Base-by-base conservation (phyloP, 2,113 vertebrate genomes). In the Emydura subglobosa region DNA sequence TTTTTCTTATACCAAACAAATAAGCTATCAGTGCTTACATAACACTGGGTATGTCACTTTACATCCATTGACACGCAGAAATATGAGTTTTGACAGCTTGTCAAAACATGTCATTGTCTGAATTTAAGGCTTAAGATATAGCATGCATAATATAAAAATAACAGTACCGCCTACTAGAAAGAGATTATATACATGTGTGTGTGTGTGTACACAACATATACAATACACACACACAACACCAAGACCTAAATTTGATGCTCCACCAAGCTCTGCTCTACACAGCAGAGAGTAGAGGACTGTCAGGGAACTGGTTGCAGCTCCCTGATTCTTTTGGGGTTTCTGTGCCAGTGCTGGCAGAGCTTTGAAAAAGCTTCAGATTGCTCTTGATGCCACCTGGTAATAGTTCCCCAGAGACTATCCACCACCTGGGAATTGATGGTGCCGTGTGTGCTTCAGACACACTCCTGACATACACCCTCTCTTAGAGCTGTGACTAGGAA, bases 11-110 rank as follows among this genome's bases (percentile, higher is more conserved):
- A 51, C 57, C 79, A 92, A 83, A n/a, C 47, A 49, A 54, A 83
- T 88, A 68, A 92, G 83, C 87, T 88, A 83, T 88, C 87, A 79
- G 87, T 92, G 85, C n/a, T 39, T 54, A 78, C 90, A 78, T 55
- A 61, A 87, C 54, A 53, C 85, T 78, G 82, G 49, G 68, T 85
- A 85, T 83, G 82, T 83, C 68, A 78, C 68, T 83, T 92, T 88
- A 86, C 57, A 79, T 79, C 55, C 81, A 65, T 39, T 84, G 76
- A 88, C 86, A 83, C 31, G n/a, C 81, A 84, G 72, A 88, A 84
- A 88, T 88, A 92, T 83, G 83, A 92, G 74, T 76, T 76, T 76
- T 76, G 42, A 44, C 10, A 76, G 42, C 39, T 44, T 47, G 42
- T 76, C 74, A 19, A 42, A 74, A 74, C 61, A 72, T 22, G 22